phyloP scores from a whole-genome alignment of 2,888 invertebrate genomes.

The Serrognathus titanus region DNA sequence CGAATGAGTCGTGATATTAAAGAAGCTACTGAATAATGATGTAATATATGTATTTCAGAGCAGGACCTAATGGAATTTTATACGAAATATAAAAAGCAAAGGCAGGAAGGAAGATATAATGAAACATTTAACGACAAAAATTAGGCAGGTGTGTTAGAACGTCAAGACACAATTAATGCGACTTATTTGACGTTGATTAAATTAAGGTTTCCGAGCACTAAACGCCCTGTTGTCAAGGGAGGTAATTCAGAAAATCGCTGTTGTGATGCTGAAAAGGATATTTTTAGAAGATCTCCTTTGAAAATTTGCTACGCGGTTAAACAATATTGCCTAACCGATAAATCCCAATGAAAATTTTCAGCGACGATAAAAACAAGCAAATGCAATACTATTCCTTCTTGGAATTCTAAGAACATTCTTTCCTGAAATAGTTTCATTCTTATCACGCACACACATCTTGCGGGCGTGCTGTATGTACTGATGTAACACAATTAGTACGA shows the following conservation, averaged over 20 bases:
- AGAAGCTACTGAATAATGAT: no score
- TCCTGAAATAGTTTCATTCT: conserved; percentile 16
- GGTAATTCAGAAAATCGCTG: not conserved
- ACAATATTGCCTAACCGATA: no score
- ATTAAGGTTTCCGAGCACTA: conserved; percentile 18
- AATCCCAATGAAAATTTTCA: not conserved
- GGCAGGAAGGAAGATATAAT: not conserved
- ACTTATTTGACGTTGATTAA: conserved; percentile 23
- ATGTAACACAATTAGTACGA: conserved; percentile 31
- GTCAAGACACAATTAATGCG: conserved; percentile 7
- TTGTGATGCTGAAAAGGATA: no score
- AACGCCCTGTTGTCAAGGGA: not conserved
- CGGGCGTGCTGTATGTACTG: conserved; percentile 24
- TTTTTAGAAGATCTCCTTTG: no score
- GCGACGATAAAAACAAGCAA: not conserved
- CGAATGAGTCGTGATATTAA: no score
- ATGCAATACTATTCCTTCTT: not conserved
- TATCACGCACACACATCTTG: conserved; percentile 29
- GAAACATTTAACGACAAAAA: conserved; percentile 12
- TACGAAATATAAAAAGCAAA: no score
- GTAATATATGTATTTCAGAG: no score
- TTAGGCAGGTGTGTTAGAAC: conserved; percentile 7
- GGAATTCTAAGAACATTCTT: not conserved
- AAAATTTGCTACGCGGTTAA: no score
- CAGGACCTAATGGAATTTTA: no score